Conservation (phyloP, 2,113 vertebrate species). For the Scopus umbretta region DNA sequence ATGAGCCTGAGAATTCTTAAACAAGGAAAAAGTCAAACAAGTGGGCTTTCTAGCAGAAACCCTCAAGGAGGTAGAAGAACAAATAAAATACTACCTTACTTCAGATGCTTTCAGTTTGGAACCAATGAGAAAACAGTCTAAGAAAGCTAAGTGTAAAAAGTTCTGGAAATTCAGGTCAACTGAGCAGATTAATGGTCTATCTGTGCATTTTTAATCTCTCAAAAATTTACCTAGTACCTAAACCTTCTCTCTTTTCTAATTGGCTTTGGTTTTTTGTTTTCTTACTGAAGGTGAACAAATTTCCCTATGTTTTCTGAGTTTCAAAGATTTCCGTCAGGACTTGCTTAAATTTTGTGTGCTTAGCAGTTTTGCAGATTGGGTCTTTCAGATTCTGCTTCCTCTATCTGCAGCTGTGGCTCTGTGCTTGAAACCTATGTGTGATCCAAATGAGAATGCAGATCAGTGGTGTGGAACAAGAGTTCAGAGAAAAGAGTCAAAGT, state of each 20-base stretch:
- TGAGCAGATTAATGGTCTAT: not conserved
- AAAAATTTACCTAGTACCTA: not conserved
- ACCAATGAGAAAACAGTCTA: not conserved
- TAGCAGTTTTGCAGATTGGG: not conserved
- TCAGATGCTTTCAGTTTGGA: not conserved
- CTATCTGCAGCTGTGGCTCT: not conserved
- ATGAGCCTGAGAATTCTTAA: not conserved
- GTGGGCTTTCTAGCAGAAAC: not conserved
- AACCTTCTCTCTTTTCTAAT: not conserved
- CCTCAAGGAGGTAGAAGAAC: not conserved
- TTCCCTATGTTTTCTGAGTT: not conserved
- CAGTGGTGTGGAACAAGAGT: not conserved
- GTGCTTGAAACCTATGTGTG: not conserved
- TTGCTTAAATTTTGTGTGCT: not conserved
- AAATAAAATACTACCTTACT: not conserved
- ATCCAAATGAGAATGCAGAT: not conserved
- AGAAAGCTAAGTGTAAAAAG: not conserved
- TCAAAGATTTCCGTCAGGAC: not conserved
- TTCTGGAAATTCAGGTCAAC: not conserved
- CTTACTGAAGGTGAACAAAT: not conserved
- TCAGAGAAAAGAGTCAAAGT: not conserved
- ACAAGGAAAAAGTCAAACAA: not conserved
- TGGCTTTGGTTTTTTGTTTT: not conserved
- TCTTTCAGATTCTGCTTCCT: not conserved
- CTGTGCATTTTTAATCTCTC: not conserved